Evolutionary conservation across 2,797 vertebrate species (phyloP), one percentile per base, ranked within the genome.

Genomic region (Cyprinodon diabolis): DNA sequence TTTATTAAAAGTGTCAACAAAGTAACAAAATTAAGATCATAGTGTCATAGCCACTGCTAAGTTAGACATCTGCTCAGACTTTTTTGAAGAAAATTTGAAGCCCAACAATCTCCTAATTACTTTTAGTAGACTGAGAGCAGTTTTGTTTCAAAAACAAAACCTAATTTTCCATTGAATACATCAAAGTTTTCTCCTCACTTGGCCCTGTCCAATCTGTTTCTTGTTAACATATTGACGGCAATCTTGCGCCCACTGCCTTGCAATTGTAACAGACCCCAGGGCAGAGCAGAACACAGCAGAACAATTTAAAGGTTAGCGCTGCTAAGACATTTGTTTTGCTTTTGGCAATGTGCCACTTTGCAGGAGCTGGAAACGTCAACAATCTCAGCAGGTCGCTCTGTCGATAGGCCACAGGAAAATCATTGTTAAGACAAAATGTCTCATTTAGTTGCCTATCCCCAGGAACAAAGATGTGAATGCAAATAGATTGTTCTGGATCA

Each of bases 251-350:
- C 71, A 78, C 91, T 91, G 91, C 90, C 87, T 89, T 78, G 79
- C 84, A 92, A 92, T 80, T 91, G 92, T 90, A 94, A 93, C 89
- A 94, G 77, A 90, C 90, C 91, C 0, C 63, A 82, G 91, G 92
- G 89, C 90, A 91, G 66, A 72, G 84, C 66, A 70, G 56, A 78
- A 86, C 77, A 74, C 78, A 81, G 75, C 60, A 17, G 74, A 23
- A 75, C 74, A 72, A 83, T 87, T 84, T 87, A 83, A 91, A 91
- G 86, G 90, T 90, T 86, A 91, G 90, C 82, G 81, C 76, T 14
- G 66, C 80, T 93, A 94, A 94, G 92, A 90, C 92, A 93, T 63
- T n/a, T 70, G 76, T 81, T 66, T 80, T 84, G 72, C 75, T 78
- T 78, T 85, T 79, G 85, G 79, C 69, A 78, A 78, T 82, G 84